Evolutionary conservation across 2,113 vertebrate species (phyloP), one percentile per base, ranked within the genome.

Genomic region (Tachysurus vachellii): DNA sequence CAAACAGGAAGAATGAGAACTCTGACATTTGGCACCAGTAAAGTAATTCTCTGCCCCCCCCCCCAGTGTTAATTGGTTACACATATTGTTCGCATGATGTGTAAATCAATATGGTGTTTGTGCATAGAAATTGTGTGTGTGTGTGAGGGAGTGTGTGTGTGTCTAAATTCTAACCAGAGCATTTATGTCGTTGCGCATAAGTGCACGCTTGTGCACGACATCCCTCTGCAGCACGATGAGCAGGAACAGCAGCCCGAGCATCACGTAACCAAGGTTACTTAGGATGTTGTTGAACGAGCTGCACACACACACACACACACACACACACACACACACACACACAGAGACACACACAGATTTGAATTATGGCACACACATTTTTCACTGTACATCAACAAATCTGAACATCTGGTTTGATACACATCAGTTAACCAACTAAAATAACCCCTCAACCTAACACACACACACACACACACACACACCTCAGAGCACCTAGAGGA

Each of bases 281-380:
- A 99, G 95, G 93, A 99, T 99, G 94, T 99, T 99, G 95, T 99
- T 99, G 95, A 99, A 99, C 13, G 98, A 96, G 82, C 98, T 99
- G 90, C 28, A 62, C 0, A 28, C 47, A 31, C 12, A n/a, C 28
- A 5, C 17, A 53, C 12, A 59, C 61, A 56, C 7, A 62, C 3
- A 68, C 54, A 21, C n/a, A 82, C 0, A 14, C 44, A 56, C 54
- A 53, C 44, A 71, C 66, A 54, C 19, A 44, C 3, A 68, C 54
- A 21, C n/a, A 82, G 0, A 14, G 36, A 56, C 54, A 53, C 44
- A 71, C 66, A 54, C 19, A 44, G 7, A 0, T 50, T 31, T 42
- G 19, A 87, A 9, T 14, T 12, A 79, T 3, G 50, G n/a, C 47
- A 64, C 57, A 80, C 81, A 64, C 75, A 68, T 31, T 44, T 8